Conservation (phyloP, 2,888 invertebrate genomes). For the Drepana falcataria region DNA sequence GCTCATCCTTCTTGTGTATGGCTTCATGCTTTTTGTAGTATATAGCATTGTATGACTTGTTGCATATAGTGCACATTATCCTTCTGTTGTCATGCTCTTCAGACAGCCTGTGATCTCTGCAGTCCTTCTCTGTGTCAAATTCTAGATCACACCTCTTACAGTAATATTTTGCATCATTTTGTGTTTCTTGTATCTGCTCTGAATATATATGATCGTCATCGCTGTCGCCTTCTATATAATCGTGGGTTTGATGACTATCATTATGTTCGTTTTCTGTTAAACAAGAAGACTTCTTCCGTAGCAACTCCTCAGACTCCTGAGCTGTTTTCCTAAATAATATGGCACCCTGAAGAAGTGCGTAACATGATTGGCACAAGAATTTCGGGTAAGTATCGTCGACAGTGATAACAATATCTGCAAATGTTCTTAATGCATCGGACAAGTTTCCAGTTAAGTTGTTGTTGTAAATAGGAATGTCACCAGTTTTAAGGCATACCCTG, state of each 20-base stretch:
- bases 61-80: conserved; percentile 49
- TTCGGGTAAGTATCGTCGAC: conserved; percentile 52
- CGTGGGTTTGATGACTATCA: conserved; percentile 6
- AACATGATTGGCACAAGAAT: conserved; percentile 50
- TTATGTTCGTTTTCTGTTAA: conserved; percentile 1
- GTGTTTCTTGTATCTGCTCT: conserved; percentile 15
- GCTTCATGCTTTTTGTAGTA: conserved; percentile 55
- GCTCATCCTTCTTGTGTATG: conserved; percentile 36
- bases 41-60: conserved; percentile 43
- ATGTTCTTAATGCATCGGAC: conserved; percentile 34
- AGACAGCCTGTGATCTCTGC: conserved; percentile 45
- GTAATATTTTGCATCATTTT: conserved; percentile 15
- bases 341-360: conserved; percentile 50
- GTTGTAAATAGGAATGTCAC: conserved; percentile 51
- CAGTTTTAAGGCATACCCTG: conserved; percentile 59
- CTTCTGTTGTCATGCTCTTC: conserved; percentile 54
- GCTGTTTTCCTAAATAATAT: conserved; percentile 60
- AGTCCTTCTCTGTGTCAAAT: conserved; percentile 48
- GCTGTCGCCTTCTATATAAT: conserved; percentile 8
- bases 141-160: conserved; percentile 51
- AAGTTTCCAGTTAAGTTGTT: conserved; percentile 29
- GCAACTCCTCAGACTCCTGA: conserved; percentile 41
- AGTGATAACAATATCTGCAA: conserved; percentile 45
- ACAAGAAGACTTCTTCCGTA: conserved; percentile 17
- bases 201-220: conserved; percentile 10